Conservation (phyloP, 2,113 vertebrate species). For the Callopanchax toddi region DNA sequence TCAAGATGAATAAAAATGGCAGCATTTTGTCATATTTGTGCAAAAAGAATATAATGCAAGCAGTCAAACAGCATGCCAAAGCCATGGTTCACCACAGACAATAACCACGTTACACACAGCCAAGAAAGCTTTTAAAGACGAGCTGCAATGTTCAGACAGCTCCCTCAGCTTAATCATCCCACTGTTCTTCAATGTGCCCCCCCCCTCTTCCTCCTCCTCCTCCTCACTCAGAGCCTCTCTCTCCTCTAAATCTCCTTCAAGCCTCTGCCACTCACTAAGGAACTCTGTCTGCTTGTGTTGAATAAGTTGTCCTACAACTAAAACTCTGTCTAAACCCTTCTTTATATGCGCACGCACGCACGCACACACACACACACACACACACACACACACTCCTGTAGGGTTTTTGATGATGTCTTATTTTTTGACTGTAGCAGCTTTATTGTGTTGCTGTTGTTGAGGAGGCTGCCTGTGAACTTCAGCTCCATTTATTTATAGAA, state of each 20-base stretch:
- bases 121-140: conserved; percentile 25
- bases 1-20: background rate
- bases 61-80: conserved; percentile 15
- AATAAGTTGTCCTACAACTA: conserved; percentile 62
- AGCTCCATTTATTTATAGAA: background rate
- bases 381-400: background rate
- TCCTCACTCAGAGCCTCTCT: conserved; percentile 39
- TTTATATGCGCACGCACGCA: background rate
- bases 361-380: background rate
- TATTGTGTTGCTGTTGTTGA: background rate
- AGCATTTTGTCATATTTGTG: conserved; percentile 1
- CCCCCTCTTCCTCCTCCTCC: conserved; percentile 32
- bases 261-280: conserved; percentile 52
- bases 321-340: conserved; percentile 30
- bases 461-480: background rate
- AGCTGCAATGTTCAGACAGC: conserved; percentile 26
- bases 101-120: conserved; percentile 15
- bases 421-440: background rate
- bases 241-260: conserved; percentile 55
- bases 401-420: conserved; percentile 4
- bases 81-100: conserved; percentile 14
- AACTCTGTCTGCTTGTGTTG: conserved; percentile 56
- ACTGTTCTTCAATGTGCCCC: no score
- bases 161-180: conserved; percentile 8
- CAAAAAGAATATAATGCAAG: background rate